Evolutionary conservation across 1,140 invertebrate genomes (phyloP).

Genomic region (Drosophila bocki): DNA sequence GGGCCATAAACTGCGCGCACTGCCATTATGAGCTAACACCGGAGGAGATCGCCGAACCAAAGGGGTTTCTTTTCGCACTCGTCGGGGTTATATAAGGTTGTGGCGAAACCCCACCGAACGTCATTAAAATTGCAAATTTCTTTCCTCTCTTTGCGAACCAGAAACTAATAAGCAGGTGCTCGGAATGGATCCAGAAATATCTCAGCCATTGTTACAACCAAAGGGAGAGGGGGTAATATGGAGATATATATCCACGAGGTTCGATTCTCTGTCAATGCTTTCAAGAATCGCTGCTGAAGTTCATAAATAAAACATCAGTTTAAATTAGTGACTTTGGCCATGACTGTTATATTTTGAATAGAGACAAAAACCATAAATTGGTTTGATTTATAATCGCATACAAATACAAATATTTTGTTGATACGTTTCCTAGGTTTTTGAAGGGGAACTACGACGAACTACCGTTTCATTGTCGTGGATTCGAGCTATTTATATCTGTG

Average conservation of each 20-base stretch:
- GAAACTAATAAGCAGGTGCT: conserved; percentile 43
- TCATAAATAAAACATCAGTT: conserved; percentile 45
- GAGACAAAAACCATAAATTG: conserved; percentile 34
- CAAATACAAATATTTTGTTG: conserved; percentile 1
- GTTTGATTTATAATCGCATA: conserved; percentile 41
- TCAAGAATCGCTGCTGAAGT: conserved; percentile 18
- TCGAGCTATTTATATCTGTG: conserved; percentile 5
- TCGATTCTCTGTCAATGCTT: conserved; percentile 29
- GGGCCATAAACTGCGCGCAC: conserved; percentile 58
- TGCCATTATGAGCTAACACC: conserved; percentile 54
- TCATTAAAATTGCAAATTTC: conserved; percentile 68
- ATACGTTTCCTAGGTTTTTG: conserved; percentile 14
- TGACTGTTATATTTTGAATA: conserved; percentile 35
- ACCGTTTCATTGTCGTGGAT: conserved; percentile 32
- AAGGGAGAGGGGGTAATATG: neutral
- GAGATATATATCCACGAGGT: conserved; percentile 1
- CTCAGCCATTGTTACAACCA: conserved; percentile 14
- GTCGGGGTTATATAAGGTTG: conserved; percentile 61
- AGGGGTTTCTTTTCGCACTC: conserved; percentile 60
- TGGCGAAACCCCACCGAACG: conserved; percentile 36
- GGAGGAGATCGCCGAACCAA: conserved; percentile 18
- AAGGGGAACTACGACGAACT: conserved; percentile 7
- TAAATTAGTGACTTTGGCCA: conserved; percentile 54
- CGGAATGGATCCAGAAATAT: conserved; percentile 29
- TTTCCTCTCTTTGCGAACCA: conserved; percentile 29